phyloP scores from a whole-genome alignment of 2,113 vertebrate genomes.

The Labeo catla region DNA sequence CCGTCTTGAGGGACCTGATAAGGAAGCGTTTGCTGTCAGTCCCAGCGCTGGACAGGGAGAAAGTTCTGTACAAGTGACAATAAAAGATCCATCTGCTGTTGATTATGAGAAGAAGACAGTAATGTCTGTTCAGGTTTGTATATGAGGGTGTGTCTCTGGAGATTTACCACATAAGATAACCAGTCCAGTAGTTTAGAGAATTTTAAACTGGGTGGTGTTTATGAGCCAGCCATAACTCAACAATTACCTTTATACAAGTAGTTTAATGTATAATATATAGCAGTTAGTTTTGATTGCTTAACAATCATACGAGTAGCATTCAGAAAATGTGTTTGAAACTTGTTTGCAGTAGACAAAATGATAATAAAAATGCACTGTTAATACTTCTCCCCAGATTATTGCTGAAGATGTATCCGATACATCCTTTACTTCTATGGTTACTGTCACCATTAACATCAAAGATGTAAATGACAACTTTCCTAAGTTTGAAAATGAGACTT shows the following conservation, averaged over 20 bases:
- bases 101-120: slow-evolving; percentile 80
- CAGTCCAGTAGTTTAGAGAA: neutral
- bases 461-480: slow-evolving; percentile 90
- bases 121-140: slow-evolving; percentile 82
- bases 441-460: slow-evolving; percentile 80
- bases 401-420: slow-evolving; percentile 71
- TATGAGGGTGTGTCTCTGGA: neutral
- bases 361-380: neutral
- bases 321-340: neutral
- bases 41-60: slow-evolving; percentile 65
- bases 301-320: too few relatives aligned
- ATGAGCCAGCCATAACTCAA: too few relatives aligned
- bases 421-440: slow-evolving; percentile 69
- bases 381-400: slow-evolving; percentile 76
- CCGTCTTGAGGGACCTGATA: slow-evolving; percentile 70
- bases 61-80: slow-evolving; percentile 77
- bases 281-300: too few relatives aligned
- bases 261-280: too few relatives aligned
- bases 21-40: slow-evolving; percentile 77
- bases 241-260: too few relatives aligned
- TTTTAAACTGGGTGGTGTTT: too few relatives aligned
- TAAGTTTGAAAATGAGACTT: slow-evolving; percentile 73
- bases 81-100: slow-evolving; percentile 71
- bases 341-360: neutral
- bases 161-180: neutral